Percentiles rank a stretch among this genome's conserved stretches.
Conservation (phyloP, 2,113 vertebrate species). For the Phyllostomus hastatus region DNA sequence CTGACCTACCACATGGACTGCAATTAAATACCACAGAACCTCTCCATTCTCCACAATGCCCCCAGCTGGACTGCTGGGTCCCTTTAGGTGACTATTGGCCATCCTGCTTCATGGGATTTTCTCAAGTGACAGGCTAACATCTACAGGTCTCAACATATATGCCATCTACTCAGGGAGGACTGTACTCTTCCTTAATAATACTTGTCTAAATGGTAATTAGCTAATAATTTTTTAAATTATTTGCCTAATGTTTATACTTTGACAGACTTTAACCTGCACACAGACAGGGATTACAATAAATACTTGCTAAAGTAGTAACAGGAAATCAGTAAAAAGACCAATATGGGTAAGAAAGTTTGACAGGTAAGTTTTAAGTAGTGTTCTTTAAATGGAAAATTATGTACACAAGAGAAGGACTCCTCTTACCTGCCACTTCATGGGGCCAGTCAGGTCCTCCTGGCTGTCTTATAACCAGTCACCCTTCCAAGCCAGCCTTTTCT, state of each 20-base stretch:
- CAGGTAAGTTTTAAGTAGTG: neutral
- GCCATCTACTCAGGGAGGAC: slow-evolving; percentile 2
- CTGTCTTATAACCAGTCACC: neutral
- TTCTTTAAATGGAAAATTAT: neutral
- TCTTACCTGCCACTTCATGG: neutral
- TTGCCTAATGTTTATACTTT: slow-evolving; percentile 10
- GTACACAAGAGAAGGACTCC: neutral
- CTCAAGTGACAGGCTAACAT: neutral
- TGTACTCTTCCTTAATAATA: slow-evolving; percentile 21
- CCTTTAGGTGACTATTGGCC: neutral
- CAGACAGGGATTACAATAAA: neutral
- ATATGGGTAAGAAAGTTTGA: neutral
- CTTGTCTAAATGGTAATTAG: neutral
- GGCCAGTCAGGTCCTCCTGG: neutral
- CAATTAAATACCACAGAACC: neutral
- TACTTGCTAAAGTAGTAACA: slow-evolving; percentile 33
- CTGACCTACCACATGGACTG: neutral
- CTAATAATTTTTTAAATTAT: slow-evolving; percentile 17
- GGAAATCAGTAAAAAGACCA: slow-evolving; percentile 1
- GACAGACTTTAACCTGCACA: slow-evolving; percentile 24
- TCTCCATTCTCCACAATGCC: neutral
- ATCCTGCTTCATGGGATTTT: neutral
- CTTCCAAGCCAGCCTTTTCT: neutral
- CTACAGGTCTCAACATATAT: neutral
- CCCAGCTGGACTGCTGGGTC: neutral